Evolutionary conservation across 2,113 vertebrate species (phyloP), one percentile per base, ranked within the genome.

Genomic region (Aspiorhynchus laticeps): DNA sequence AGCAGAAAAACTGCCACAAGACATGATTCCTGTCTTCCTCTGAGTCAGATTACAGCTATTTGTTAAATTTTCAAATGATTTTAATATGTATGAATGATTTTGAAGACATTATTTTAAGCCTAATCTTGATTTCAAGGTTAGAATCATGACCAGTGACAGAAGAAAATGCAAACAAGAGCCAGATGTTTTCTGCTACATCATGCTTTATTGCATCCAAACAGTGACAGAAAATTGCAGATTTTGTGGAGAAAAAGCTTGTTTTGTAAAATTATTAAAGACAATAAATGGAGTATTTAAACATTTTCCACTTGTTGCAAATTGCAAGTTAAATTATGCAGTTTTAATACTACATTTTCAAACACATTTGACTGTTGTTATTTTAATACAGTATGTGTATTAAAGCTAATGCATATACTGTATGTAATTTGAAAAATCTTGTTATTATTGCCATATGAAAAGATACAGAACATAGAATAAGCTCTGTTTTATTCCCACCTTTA

Each of bases 401-500:
- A 53, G 51, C 51, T 61, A 3, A 61, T 4, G 10, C 2, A 21
- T 21, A 53, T 53, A 53, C 56, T 61, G 7, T 61, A n/a, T n/a
- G 3, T 9, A 61, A 61, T 8, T 8, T 3, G 7, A 59, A 9
- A 24, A 8, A n/a, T 61, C 21, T 24, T 69, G 7, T 69, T 71
- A 71, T 71, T 38, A 73, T 41, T 24, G 36, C 36, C 9, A 41
- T 24, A 24, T 73, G 33, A 73, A 24, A 73, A 6, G 19, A 24
- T 24, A 41, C 33, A 73, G 69, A 9, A 10, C 26, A 51, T 63
- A 74, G 1, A 38, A 43, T 74, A 8, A 11, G 4, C 26, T 36
- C 41, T 85, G 7, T 85, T 56, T 19, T 36, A 80, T 67, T 51
- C 67, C 31, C 46, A 24, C 80, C 14, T 82, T 10, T 73, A 63